Percentiles rank a stretch among this genome's conserved stretches.
phyloP scores from a whole-genome alignment of 2,888 invertebrate genomes.

The Fabriciana adippe region DNA sequence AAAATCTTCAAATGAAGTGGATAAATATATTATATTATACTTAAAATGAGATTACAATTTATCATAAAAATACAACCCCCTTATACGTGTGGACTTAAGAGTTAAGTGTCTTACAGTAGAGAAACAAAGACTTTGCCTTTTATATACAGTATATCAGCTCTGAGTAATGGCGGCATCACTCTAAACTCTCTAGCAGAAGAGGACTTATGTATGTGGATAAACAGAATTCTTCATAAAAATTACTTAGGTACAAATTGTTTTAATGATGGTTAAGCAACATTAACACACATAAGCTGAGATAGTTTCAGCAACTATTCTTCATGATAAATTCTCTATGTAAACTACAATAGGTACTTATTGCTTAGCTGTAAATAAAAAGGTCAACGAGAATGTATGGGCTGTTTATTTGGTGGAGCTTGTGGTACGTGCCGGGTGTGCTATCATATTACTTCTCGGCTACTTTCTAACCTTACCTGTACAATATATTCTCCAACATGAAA shows the following conservation, averaged over 20 bases:
- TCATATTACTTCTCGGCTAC: conserved; percentile 24
- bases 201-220: conserved; percentile 28
- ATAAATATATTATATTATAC: conserved; percentile 20
- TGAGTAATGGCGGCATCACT: conserved; percentile 37
- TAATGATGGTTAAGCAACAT: too few species aligned
- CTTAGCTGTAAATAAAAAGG: conserved; percentile 34
- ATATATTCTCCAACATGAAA: not conserved
- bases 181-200: conserved; percentile 33
- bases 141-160: conserved; percentile 26
- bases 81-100: conserved; percentile 31
- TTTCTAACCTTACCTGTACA: conserved; percentile 6
- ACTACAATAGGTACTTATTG: conserved; percentile 21
- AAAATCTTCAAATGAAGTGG: conserved; percentile 17
- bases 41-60: conserved; percentile 23
- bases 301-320: conserved; percentile 1
- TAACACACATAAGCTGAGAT: not conserved
- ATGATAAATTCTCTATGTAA: conserved; percentile 23
- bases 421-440: conserved; percentile 52
- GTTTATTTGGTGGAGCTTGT: conserved; percentile 59
- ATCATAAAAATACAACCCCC: conserved; percentile 28
- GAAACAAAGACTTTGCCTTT: conserved; percentile 40
- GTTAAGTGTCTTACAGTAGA: conserved; percentile 35
- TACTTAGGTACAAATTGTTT: conserved; percentile 3
- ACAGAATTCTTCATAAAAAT: conserved; percentile 24
- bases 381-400: conserved; percentile 61